These are phyloP conservation scores for Parthenolecanium corni DNA, from an alignment of 2,888 invertebrate genomes.

Conservation along the genomic window DNA sequence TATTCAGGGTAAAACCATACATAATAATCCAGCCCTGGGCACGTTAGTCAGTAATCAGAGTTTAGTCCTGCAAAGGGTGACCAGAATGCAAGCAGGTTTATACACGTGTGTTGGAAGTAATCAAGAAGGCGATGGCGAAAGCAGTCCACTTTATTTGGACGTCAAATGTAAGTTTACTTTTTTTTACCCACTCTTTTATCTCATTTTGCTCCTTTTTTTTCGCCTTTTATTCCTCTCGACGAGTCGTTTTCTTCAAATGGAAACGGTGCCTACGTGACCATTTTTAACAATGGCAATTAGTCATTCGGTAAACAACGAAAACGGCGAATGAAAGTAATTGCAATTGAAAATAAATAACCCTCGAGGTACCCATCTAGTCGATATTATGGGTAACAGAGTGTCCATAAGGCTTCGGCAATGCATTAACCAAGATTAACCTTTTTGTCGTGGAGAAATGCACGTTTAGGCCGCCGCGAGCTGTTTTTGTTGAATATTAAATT, in stretches of 20 bases:
- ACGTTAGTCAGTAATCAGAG: conserved; percentile 81
- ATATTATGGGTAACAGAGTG: too few relatives aligned
- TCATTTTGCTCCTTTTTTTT: too few relatives aligned
- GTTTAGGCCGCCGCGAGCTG: too few relatives aligned
- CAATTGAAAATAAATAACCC: too few relatives aligned
- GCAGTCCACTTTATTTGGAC: conserved; percentile 71
- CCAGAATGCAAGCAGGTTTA: conserved; percentile 60
- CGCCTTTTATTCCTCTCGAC: neutral
- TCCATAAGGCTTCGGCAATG: too few relatives aligned
- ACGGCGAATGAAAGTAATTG: too few relatives aligned
- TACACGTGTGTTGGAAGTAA: conserved; percentile 82
- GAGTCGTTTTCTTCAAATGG: neutral
- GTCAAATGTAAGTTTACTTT: conserved; percentile 63
- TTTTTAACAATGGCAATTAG: conserved; percentile 15
- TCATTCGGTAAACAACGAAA: neutral
- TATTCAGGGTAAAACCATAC: conserved; percentile 60
- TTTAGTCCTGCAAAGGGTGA: conserved; percentile 74
- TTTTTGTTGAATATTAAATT: too few relatives aligned
- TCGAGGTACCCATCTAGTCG: too few relatives aligned
- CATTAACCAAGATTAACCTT: too few relatives aligned
- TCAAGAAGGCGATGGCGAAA: conserved; percentile 76
- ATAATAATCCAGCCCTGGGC: conserved; percentile 65
- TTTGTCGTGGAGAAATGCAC: too few relatives aligned
- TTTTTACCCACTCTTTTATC: neutral
- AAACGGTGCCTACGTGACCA: conserved; percentile 10